Evolutionary conservation across 2,888 invertebrate species (phyloP).

Genomic region (Eugnorisma glareosa): DNA sequence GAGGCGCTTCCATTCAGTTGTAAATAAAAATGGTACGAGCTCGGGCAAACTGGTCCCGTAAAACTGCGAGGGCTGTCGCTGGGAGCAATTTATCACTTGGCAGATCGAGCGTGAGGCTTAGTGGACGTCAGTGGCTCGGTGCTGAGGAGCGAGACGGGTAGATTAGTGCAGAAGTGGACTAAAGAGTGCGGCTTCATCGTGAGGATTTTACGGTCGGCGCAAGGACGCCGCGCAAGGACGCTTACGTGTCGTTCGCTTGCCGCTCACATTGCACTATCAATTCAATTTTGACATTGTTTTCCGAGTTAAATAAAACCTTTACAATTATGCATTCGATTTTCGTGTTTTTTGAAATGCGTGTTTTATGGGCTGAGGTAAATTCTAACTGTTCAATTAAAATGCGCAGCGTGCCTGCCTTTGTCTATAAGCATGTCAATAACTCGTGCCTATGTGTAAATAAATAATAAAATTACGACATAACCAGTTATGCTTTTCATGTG

Average conservation of each 20-base stretch:
- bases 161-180: constrained; percentile 59
- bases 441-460: constrained; percentile 3
- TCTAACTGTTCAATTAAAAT: constrained; percentile 29
- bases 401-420: constrained; percentile 12
- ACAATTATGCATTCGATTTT: neutral
- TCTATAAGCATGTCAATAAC: constrained; percentile 24
- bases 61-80: constrained; percentile 81
- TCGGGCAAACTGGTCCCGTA: constrained; percentile 79
- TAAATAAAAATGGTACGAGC: constrained; percentile 83
- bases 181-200: constrained; percentile 72
- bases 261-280: constrained; percentile 40
- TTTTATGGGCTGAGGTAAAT: constrained; percentile 6
- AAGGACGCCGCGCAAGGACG: constrained; percentile 88
- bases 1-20: constrained; percentile 80
- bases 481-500: constrained; percentile 37
- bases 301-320: constrained; percentile 6
- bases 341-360: constrained; percentile 1
- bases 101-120: constrained; percentile 79
- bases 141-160: constrained; percentile 72
- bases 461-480: constrained; percentile 31
- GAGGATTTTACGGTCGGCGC: constrained; percentile 79
- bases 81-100: constrained; percentile 85
- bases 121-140: constrained; percentile 63
- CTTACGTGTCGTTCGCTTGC: constrained; percentile 78
- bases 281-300: constrained; percentile 19